Evolutionary conservation across 2,113 vertebrate species (phyloP).

Genomic region (Antechinus flavipes): DNA sequence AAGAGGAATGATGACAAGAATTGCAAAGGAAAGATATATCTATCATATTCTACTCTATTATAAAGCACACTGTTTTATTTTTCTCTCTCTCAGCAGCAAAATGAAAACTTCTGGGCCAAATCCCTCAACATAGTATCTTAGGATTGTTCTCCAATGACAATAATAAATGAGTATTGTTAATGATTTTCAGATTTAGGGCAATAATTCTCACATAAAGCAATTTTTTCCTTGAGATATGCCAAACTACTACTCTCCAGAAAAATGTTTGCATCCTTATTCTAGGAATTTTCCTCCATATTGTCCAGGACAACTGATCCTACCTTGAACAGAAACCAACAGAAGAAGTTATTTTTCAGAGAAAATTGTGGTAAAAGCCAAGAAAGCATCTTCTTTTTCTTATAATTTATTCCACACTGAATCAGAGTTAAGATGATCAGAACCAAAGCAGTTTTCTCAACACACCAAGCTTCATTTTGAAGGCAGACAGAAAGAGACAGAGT

Average conservation of each 20-base stretch:
- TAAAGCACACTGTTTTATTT: conserved; percentile 52
- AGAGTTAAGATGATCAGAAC: conserved; percentile 38
- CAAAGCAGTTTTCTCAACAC: conserved; percentile 33
- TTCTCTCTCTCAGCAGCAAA: conserved; percentile 55
- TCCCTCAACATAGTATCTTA: conserved; percentile 57
- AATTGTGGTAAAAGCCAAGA: conserved; percentile 71
- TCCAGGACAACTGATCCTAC: conserved; percentile 59
- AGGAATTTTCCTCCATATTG: conserved; percentile 53
- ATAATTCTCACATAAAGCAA: conserved; percentile 76
- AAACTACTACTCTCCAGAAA: conserved; percentile 73
- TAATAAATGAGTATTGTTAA: conserved; percentile 79
- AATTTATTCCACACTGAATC: conserved; percentile 63
- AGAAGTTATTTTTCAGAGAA: conserved; percentile 71
- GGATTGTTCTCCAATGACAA: conserved; percentile 72
- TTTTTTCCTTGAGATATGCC: conserved; percentile 81
- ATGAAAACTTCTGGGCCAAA: conserved; percentile 55
- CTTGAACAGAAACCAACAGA: conserved; percentile 73
- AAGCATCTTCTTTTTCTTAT: conserved; percentile 71
- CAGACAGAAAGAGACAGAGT: background rate
- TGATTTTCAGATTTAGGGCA: conserved; percentile 81
- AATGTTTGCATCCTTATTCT: conserved; percentile 62
- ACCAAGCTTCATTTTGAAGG: background rate
- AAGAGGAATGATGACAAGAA: conserved; percentile 60
- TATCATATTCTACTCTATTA: conserved; percentile 51
- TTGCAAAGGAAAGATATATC: conserved; percentile 52